These are phyloP conservation scores for Plutella xylostella DNA, from an alignment of 2,888 invertebrate genomes.

Conservation along the genomic window DNA sequence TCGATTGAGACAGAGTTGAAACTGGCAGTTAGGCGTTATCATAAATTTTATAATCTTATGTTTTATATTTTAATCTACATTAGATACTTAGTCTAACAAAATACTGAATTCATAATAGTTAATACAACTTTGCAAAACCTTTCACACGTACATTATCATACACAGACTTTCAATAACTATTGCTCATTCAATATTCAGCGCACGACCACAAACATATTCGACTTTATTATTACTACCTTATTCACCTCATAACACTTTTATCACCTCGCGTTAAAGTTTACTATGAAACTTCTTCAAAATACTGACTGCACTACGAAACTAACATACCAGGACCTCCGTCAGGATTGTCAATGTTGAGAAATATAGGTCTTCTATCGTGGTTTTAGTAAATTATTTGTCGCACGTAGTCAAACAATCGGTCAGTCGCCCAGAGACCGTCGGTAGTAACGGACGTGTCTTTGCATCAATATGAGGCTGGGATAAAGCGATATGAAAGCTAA, in stretches of 20 bases:
- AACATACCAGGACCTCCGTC: neutral
- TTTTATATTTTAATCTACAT: no score
- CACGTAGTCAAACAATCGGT: conserved; percentile 46
- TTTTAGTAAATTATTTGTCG: conserved; percentile 23
- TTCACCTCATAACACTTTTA: neutral
- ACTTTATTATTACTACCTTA: conserved; percentile 2
- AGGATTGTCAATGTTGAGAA: neutral
- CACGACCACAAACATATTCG: neutral
- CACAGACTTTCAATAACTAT: no score
- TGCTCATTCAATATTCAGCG: no score
- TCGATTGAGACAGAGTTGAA: no score
- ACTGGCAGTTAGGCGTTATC: no score
- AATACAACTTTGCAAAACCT: no score
- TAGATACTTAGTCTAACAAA: no score
- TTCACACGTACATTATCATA: no score
- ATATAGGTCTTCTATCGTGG: neutral
- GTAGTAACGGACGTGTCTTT: conserved; percentile 22
- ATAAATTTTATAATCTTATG: no score
- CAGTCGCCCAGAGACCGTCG: conserved; percentile 34
- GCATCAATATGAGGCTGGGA: conserved; percentile 25
- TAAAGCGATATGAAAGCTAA: conserved; percentile 26
- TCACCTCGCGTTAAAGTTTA: conserved; percentile 1
- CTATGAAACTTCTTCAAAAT: neutral
- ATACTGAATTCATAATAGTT: no score
- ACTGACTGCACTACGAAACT: neutral